These are phyloP conservation scores for Calosoma granatense DNA, from an alignment of 1,140 invertebrate genomes.

Conservation along the genomic window DNA sequence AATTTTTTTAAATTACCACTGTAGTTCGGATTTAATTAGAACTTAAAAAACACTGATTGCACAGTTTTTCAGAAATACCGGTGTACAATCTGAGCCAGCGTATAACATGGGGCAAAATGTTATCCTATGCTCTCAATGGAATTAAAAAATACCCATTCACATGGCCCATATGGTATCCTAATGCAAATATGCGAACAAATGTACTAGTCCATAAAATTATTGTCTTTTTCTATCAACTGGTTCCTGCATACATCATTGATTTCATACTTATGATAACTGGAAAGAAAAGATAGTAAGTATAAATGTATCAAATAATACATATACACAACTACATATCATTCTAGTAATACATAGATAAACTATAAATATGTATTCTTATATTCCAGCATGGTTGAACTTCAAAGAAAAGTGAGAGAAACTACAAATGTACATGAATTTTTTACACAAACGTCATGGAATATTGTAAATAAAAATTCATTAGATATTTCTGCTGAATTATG, in stretches of 20 bases:
- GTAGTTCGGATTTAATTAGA: too few species aligned
- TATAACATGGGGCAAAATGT: conserved; percentile 54
- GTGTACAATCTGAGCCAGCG: conserved; percentile 42
- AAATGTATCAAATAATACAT: background rate
- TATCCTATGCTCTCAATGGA: conserved; percentile 39
- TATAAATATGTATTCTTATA: too few species aligned
- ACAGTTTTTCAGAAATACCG: conserved; percentile 24
- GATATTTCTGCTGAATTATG: background rate
- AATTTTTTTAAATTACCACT: too few species aligned
- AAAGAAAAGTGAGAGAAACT: conserved; percentile 40
- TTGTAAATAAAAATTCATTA: conserved; percentile 28
- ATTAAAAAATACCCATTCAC: conserved; percentile 39
- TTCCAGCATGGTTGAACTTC: conserved; percentile 44
- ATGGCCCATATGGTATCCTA: conserved; percentile 52
- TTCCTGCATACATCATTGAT: conserved; percentile 54
- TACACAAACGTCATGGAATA: conserved; percentile 59
- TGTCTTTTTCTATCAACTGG: conserved; percentile 46
- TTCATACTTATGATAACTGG: conserved; percentile 42
- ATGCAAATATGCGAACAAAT: conserved; percentile 48
- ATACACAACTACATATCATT: too few species aligned
- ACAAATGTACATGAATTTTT: conserved; percentile 55
- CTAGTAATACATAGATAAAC: too few species aligned
- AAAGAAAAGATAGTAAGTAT: conserved; percentile 49
- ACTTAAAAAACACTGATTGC: background rate
- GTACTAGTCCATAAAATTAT: conserved; percentile 40